Base-by-base conservation (phyloP, 2,113 vertebrate species). In the Misgurnus anguillicaudatus region DNA sequence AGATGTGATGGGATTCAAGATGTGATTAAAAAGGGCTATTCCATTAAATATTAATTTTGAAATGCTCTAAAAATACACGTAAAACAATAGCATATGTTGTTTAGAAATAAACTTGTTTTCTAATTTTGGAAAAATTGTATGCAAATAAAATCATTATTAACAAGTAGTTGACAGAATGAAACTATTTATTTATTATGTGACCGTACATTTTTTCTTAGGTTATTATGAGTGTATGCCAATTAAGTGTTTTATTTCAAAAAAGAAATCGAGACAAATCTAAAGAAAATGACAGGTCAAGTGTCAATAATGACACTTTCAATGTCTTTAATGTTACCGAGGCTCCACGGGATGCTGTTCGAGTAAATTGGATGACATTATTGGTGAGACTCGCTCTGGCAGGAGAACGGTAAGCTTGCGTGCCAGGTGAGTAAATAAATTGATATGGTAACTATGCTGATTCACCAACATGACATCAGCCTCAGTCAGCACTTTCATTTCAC, bases 371-470 rank as follows among this genome's bases (percentile, higher is more conserved):
- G 24, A 31, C 70, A 73, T 73, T 73, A 73, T 17, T 42, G 55
- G 70, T 73, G 55, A 73, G 70, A 73, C n/a, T 13, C 6, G 53
- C 70, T 42, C 58, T 73, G 70, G 53, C 70, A 73, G 38, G 38
- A 73, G 53, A 60, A 41, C 53, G 14, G 36, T 21, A 11, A 72
- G 53, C 2, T 38, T 72, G 69, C 8, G 70, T 42, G 70, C 70
- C 70, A 42, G 70, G 70, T 73, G 70, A 73, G 60, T 58, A 73
- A 73, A 60, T 73, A 1, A 73, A 73, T 42, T 73, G 53, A 58
- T 73, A 42, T 73, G 41, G 51, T 19, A 39, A n/a, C 24, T 39
- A 16, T 73, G 53, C 53, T 58, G 70, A 73, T 73, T 73, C 70
- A 73, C 70, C 70, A 73, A 60, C 53, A 73, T 24, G 60, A 73